These are phyloP conservation scores for Arizona elegans DNA, from an alignment of 2,113 vertebrate species.

Conservation along the genomic window DNA sequence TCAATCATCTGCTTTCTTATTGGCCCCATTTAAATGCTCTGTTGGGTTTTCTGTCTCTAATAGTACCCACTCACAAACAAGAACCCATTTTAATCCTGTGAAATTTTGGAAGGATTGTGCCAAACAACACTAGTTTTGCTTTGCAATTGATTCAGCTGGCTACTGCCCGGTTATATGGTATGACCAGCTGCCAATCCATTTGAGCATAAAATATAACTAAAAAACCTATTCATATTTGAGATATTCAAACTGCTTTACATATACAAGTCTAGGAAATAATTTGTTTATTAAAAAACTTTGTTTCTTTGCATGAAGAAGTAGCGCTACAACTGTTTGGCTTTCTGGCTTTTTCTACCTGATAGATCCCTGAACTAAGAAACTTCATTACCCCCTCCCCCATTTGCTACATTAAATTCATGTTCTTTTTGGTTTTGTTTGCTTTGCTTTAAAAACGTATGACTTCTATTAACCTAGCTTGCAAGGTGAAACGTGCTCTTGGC, in stretches of 20 bases:
- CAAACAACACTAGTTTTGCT: neutral
- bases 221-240: neutral
- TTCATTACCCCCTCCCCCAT: neutral
- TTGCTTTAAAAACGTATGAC: slow-evolving; percentile 23
- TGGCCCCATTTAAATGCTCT: neutral
- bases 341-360: slow-evolving; percentile 31
- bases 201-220: neutral
- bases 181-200: neutral
- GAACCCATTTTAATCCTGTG: neutral
- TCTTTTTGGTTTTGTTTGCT: slow-evolving; percentile 9
- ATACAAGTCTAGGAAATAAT: neutral
- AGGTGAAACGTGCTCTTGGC: slow-evolving; percentile 60
- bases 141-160: neutral
- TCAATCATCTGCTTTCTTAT: neutral
- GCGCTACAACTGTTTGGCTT: neutral
- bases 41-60: neutral
- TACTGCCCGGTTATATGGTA: neutral
- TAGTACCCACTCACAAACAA: neutral
- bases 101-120: neutral
- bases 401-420: slow-evolving; percentile 34
- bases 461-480: slow-evolving; percentile 44
- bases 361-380: slow-evolving; percentile 18
- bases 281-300: neutral
- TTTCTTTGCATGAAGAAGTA: slow-evolving; percentile 10
- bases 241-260: neutral